phyloP scores from a whole-genome alignment of 2,797 vertebrate genomes.

The Gallinago stenura region DNA sequence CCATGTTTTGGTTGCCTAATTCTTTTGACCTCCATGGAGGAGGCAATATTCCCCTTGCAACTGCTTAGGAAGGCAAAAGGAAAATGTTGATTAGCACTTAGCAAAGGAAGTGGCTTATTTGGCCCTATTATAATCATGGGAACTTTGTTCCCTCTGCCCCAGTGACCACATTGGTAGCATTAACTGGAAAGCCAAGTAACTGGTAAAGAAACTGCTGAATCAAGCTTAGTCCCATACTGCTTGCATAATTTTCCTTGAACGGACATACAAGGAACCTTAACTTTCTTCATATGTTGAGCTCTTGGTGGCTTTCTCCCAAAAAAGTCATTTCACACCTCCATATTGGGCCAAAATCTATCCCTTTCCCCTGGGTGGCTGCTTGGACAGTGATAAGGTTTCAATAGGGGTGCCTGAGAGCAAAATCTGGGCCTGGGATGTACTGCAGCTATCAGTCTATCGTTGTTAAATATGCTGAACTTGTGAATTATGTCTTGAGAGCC shows the following conservation, averaged over 20 bases:
- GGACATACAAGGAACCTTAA: neutral
- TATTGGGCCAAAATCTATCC: neutral
- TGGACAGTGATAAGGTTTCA: neutral
- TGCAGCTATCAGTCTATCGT: neutral
- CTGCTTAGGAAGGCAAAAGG: constrained; percentile 44
- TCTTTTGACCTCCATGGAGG: neutral
- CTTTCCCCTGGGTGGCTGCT: neutral
- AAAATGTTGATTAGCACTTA: constrained; percentile 61
- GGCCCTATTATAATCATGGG: constrained; percentile 24
- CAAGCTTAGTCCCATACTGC: neutral
- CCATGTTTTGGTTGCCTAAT: constrained; percentile 10
- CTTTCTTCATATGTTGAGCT: neutral
- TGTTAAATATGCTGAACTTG: neutral
- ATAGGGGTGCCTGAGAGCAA: neutral
- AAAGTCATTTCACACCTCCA: neutral
- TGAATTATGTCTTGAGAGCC: neutral
- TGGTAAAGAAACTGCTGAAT: constrained; percentile 46
- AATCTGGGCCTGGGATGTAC: neutral
- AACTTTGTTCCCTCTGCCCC: constrained; percentile 20
- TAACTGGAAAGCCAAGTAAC: constrained; percentile 36
- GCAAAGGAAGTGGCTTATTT: constrained; percentile 64
- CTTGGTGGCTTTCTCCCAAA: neutral
- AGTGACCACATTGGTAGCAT: constrained; percentile 1
- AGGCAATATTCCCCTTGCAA: constrained; percentile 25
- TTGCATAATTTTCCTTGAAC: neutral